Evolutionary conservation across 2,113 vertebrate species (phyloP).

Genomic region (Centropus bengalensis): DNA sequence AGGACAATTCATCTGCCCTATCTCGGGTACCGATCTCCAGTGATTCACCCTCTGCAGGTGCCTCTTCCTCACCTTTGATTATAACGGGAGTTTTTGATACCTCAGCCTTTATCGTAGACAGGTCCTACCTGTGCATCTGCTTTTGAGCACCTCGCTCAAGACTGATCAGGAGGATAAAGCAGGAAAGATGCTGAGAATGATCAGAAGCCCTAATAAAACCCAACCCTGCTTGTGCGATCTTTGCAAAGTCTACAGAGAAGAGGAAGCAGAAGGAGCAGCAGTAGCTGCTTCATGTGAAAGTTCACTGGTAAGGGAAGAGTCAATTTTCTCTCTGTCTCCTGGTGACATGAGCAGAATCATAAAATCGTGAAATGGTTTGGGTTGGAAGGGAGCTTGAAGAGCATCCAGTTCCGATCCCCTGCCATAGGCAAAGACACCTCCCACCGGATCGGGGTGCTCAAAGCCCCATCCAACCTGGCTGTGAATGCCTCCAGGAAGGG

Average conservation of each 20-base stretch:
- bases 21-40: background rate
- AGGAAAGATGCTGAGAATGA: background rate
- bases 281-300: background rate
- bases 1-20: background rate
- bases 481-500: too few species aligned
- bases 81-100: background rate
- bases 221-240: background rate
- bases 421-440: too few species aligned
- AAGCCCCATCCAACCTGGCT: too few species aligned
- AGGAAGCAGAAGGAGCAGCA: background rate
- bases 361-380: too few species aligned
- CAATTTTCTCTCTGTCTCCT: background rate
- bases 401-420: too few species aligned
- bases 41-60: slow-evolving; percentile 49
- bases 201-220: background rate
- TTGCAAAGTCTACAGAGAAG: background rate
- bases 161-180: background rate
- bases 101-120: background rate
- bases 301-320: background rate
- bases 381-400: too few species aligned
- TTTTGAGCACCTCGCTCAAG: background rate
- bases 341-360: background rate
- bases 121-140: background rate
- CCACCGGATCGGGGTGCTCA: too few species aligned
- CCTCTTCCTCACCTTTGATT: background rate